phyloP scores from a whole-genome alignment of 2,113 vertebrate genomes.

The Orycteropus afer region DNA sequence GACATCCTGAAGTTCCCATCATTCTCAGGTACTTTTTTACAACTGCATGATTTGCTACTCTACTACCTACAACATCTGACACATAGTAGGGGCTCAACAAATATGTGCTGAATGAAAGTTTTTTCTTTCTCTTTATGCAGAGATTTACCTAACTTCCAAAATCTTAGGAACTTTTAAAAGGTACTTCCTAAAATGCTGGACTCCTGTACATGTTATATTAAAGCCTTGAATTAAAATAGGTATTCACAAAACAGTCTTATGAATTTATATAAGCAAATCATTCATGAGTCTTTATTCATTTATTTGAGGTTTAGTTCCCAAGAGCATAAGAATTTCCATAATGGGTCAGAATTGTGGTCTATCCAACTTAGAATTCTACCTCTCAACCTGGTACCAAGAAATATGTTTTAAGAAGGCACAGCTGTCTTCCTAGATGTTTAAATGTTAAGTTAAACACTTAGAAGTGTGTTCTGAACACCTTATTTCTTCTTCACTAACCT shows the following conservation, averaged over 20 bases:
- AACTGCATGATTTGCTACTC: slow-evolving; percentile 6
- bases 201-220: neutral
- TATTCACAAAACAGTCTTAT: slow-evolving; percentile 16
- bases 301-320: slow-evolving; percentile 26
- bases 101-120: neutral
- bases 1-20: slow-evolving; percentile 2
- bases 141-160: slow-evolving; percentile 34
- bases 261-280: slow-evolving; percentile 49
- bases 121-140: slow-evolving; percentile 24
- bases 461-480: slow-evolving; percentile 33
- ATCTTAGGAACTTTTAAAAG: slow-evolving; percentile 54
- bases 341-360: slow-evolving; percentile 36
- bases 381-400: slow-evolving; percentile 49
- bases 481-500: slow-evolving; percentile 44
- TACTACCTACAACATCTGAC: slow-evolving; percentile 13
- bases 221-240: slow-evolving; percentile 27
- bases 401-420: slow-evolving; percentile 6
- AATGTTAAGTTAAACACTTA: slow-evolving; percentile 34
- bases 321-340: slow-evolving; percentile 36
- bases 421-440: neutral
- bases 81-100: neutral
- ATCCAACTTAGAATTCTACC: slow-evolving; percentile 10
- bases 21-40: neutral
- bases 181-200: slow-evolving; percentile 51
- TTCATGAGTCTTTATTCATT: neutral